Base-by-base conservation (phyloP, 2,888 invertebrate species). In the Netelia virgata region DNA sequence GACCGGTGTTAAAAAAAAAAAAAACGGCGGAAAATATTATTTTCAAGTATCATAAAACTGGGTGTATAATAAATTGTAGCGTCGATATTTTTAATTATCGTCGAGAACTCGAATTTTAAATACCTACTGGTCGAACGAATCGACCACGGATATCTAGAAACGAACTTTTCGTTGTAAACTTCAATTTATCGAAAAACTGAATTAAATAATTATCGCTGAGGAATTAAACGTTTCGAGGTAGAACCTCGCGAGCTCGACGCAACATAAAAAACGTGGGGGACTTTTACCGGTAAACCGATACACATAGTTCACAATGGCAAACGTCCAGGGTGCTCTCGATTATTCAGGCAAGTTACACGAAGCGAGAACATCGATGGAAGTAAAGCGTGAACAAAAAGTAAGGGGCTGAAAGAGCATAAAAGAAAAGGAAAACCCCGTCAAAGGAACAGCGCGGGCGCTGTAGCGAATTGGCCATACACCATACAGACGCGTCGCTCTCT, bases 301-400 rank as follows among this genome's bases (percentile, higher is more conserved):
- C 47, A 69, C 69, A 53, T 68, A 63, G 28, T 8, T 41, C 23
- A 11, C 23, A n/a, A 23, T 28, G 23, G 28, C 16, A 11, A 61
- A 3, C 6, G 10, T 57, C 9, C 6, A 11, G 28, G 28, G 18
- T 43, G 43, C 16, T 11, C 36, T 69, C 74, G 61, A 78, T 69
- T 77, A 74, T 83, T 78, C 69, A 41, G n/a, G 78, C 63, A 73
- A 78, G 66, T 74, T 82, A 61, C 18, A n/a, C 68, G 43, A 63
- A 61, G 28, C 43, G 43, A 61, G 43, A 74, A 20, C 36, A 61
- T 57, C 57, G 66, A 36, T 55, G 36, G 47, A 47, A 64, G 36
- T 55, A n/a, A 43, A 47, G 14, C 57, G 20, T 8, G 69, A 47
- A 64, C 72, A 57, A 47, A 16, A 43, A 47, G 47, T 11, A 16